Evolutionary conservation across 1,140 invertebrate genomes (phyloP).

Genomic region (Dinoponera quadriceps): DNA sequence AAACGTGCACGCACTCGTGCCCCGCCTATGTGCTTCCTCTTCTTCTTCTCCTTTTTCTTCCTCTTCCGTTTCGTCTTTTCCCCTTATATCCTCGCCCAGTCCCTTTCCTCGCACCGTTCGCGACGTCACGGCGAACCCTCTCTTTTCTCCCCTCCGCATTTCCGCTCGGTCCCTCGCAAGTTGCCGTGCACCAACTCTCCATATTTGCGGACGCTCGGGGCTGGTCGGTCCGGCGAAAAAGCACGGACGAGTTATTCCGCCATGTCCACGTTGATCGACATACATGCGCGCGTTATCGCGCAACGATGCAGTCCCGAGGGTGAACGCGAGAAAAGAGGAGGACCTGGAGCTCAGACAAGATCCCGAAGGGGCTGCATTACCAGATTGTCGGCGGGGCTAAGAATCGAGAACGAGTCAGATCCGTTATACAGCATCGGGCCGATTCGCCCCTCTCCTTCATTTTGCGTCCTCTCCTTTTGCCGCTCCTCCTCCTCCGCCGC

Average conservation of each 20-base stretch:
- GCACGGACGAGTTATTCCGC: neutral
- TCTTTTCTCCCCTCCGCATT: neutral
- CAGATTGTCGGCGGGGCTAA: conserved; percentile 51
- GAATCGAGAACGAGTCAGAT: conserved; percentile 42
- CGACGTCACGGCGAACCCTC: neutral
- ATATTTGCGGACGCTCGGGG: neutral
- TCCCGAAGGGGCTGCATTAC: conserved; percentile 44
- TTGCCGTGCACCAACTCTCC: neutral
- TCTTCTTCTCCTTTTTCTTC: neutral
- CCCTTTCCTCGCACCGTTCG: no score
- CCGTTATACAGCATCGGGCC: conserved; percentile 39
- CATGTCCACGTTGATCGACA: conserved; percentile 27
- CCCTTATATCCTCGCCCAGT: neutral
- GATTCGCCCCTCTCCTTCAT: conserved; percentile 40
- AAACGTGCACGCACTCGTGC: conserved; percentile 15
- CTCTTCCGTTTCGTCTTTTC: neutral
- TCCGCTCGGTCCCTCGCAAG: neutral
- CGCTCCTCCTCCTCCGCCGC: conserved; percentile 13
- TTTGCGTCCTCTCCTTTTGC: neutral
- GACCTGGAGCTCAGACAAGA: neutral
- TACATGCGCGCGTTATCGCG: neutral
- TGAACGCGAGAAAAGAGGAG: conserved; percentile 23
- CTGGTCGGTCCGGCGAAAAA: neutral
- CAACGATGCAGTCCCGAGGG: conserved; percentile 5
- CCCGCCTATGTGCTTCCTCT: conserved; percentile 5